Conservation (phyloP, 2,888 invertebrate species). For the Vandiemenella viatica region DNA sequence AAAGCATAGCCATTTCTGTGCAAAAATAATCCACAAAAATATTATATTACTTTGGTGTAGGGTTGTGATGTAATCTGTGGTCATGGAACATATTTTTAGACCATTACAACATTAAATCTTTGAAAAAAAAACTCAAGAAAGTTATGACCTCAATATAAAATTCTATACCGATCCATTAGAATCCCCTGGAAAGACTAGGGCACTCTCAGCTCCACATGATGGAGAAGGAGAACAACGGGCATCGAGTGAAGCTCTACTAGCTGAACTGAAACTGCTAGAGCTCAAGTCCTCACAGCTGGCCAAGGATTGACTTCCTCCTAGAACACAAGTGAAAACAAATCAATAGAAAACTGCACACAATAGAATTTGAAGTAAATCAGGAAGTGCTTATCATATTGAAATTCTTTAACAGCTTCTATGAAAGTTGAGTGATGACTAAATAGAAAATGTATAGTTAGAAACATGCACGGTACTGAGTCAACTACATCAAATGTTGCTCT, state of each 20-base stretch:
- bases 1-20: too few species aligned
- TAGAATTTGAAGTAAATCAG: conserved; percentile 8
- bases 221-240: conserved; percentile 45
- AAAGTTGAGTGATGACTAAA: neutral
- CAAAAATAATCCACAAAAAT: too few species aligned
- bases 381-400: neutral
- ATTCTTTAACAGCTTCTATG: neutral
- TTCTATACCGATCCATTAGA: conserved; percentile 50
- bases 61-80: too few species aligned
- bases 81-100: too few species aligned
- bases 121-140: too few species aligned
- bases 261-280: conserved; percentile 71
- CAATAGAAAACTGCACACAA: neutral
- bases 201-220: conserved; percentile 56
- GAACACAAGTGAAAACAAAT: conserved; percentile 19
- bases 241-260: conserved; percentile 60
- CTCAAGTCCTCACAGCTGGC: conserved; percentile 59
- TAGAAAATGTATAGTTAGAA: neutral
- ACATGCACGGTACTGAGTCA: too few species aligned
- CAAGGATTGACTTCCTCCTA: conserved; percentile 44
- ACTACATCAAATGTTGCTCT: too few species aligned
- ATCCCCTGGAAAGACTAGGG: conserved; percentile 65
- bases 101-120: too few species aligned
- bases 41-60: too few species aligned
- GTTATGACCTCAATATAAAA: too few species aligned